These are phyloP conservation scores for Lethrus apterus DNA, from an alignment of 1,140 invertebrate genomes.

Conservation along the genomic window DNA sequence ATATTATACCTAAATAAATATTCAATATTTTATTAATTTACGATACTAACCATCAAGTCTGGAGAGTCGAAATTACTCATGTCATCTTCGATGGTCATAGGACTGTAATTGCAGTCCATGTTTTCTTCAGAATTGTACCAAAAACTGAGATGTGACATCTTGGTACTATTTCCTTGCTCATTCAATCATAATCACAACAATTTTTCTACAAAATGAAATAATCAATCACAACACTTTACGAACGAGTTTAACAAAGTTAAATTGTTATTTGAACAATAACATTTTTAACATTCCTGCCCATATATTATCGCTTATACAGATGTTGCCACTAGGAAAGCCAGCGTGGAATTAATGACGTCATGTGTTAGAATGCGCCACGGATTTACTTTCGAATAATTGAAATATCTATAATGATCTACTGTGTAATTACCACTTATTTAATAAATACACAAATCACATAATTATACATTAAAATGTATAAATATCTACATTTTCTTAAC, in stretches of 20 bases:
- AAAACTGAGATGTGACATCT: conserved; percentile 5
- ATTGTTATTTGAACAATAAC: neutral
- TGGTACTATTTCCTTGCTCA: too few relatives aligned
- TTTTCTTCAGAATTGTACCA: neutral
- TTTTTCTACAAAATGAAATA: too few relatives aligned
- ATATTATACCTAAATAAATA: neutral
- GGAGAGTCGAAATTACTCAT: conserved; percentile 34
- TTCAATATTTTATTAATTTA: conserved; percentile 7
- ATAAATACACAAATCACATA: too few relatives aligned
- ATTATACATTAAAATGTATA: too few relatives aligned
- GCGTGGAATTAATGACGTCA: conserved; percentile 30
- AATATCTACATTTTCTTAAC: too few relatives aligned
- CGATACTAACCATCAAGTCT: conserved; percentile 34
- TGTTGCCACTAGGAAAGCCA: conserved; percentile 19
- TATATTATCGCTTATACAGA: conserved; percentile 7
- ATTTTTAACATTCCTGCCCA: neutral
- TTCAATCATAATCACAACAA: too few relatives aligned
- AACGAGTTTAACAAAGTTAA: neutral
- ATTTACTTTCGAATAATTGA: too few relatives aligned
- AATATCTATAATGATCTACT: too few relatives aligned
- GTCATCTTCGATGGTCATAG: conserved; percentile 18
- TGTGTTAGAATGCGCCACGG: neutral
- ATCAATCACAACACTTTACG: neutral
- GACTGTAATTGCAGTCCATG: conserved; percentile 11
- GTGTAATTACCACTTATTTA: too few relatives aligned